Percentiles rank a stretch among this genome's conserved stretches.
These are phyloP conservation scores for Sterrhoptilus dennistouni DNA, from an alignment of 2,113 vertebrate species.

Conservation along the genomic window DNA sequence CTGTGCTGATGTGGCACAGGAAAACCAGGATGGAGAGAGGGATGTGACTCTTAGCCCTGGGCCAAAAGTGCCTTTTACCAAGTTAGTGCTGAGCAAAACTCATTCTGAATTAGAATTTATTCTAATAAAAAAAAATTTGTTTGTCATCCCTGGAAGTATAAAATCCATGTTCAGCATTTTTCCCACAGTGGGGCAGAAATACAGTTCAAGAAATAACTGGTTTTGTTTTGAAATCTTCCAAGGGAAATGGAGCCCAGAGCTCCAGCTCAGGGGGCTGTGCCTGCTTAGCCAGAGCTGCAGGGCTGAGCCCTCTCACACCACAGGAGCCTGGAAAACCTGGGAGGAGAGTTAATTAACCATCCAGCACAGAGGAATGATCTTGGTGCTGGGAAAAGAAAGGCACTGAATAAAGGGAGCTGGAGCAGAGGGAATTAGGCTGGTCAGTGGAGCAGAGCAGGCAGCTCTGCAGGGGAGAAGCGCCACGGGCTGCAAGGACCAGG, in stretches of 20 bases:
- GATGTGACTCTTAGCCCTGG: background rate
- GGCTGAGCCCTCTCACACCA: background rate
- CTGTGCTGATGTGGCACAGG: background rate
- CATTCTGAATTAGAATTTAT: background rate
- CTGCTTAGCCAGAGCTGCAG: background rate
- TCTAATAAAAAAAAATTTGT: background rate
- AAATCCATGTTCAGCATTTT: background rate
- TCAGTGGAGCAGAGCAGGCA: background rate
- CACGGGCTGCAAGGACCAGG: fast-evolving
- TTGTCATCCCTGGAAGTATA: background rate
- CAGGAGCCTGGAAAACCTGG: background rate
- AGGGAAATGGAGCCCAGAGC: background rate
- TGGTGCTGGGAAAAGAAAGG: background rate
- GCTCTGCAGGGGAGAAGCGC: background rate
- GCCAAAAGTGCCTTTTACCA: background rate
- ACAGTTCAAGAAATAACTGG: background rate
- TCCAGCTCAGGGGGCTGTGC: background rate
- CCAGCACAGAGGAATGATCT: background rate
- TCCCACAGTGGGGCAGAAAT: background rate
- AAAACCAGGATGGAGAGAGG: background rate
- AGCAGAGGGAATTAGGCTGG: background rate
- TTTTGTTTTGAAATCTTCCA: background rate
- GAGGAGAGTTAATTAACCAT: background rate
- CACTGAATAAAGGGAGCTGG: background rate
- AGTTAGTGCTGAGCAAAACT: background rate